A percentile compares a stretch with the other conserved stretches of the same genome.
These are phyloP conservation scores for Trididemnum clinides DNA, from an alignment of 23 tunicate genomes.

Conservation along the genomic window DNA sequence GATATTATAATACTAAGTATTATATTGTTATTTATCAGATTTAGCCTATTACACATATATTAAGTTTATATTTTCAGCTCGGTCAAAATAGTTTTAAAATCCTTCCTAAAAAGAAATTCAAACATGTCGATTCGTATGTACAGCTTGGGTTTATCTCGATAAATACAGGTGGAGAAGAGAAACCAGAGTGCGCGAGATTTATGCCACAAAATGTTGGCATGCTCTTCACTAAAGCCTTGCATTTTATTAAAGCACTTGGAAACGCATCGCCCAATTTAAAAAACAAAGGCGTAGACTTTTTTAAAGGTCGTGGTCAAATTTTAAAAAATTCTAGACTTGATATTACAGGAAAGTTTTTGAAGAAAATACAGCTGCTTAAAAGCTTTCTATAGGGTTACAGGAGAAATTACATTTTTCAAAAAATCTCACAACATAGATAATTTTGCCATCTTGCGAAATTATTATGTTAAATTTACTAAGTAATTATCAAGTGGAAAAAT, in stretches of 20 bases:
- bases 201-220: not conserved
- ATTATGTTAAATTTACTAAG: constrained; percentile 36
- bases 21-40: not conserved
- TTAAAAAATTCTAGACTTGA: constrained; percentile 40
- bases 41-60: not conserved
- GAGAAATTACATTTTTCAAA: constrained; percentile 40
- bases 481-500: constrained; percentile 31
- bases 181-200: not conserved
- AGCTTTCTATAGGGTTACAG: constrained; percentile 40
- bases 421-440: constrained; percentile 53
- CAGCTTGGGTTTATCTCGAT: not conserved
- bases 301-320: constrained; percentile 41
- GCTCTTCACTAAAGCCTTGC: not conserved
- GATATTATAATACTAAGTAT: not conserved
- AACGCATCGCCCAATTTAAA: constrained; percentile 29
- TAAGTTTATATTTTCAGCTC: not conserved
- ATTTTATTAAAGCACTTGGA: constrained; percentile 6
- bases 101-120: not conserved
- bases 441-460: constrained; percentile 35
- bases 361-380: constrained; percentile 45
- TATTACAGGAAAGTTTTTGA: constrained; percentile 12
- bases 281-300: constrained; percentile 47
- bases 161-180: not conserved
- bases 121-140: not conserved
- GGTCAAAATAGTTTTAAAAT: not conserved